Percentiles rank a stretch among this genome's conserved stretches.
These are phyloP conservation scores for Zaprionus nigranus DNA, from an alignment of 1,140 invertebrate species.

Conservation along the genomic window DNA sequence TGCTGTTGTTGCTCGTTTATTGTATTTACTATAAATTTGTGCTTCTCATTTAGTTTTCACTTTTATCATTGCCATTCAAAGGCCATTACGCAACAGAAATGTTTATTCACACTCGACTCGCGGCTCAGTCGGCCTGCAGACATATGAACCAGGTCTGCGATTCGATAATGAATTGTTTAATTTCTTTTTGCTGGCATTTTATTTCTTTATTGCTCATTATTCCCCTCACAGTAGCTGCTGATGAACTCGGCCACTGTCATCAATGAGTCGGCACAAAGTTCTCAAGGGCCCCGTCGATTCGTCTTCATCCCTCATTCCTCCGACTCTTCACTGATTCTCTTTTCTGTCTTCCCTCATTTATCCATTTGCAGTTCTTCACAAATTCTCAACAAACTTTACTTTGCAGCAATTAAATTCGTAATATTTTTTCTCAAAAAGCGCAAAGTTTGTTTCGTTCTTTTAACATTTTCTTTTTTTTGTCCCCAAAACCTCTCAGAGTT, in stretches of 20 bases:
- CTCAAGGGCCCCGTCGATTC: constrained; percentile 13
- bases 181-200: constrained; percentile 26
- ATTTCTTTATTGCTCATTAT: constrained; percentile 61
- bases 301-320: neutral
- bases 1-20: constrained; percentile 46
- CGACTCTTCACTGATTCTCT: neutral
- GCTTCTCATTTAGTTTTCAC: constrained; percentile 75
- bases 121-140: constrained; percentile 21
- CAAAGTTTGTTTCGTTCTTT: constrained; percentile 52
- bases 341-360: constrained; percentile 31
- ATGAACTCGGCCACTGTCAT: constrained; percentile 17
- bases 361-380: constrained; percentile 28
- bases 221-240: constrained; percentile 7
- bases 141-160: constrained; percentile 22
- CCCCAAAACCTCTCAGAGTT: constrained; percentile 33
- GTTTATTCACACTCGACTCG: constrained; percentile 33
- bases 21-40: constrained; percentile 62
- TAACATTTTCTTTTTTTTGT: constrained; percentile 13
- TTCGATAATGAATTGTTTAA: constrained; percentile 70
- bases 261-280: constrained; percentile 52
- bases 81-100: constrained; percentile 61
- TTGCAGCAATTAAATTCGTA: constrained; percentile 66
- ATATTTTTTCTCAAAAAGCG: constrained; percentile 52
- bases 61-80: constrained; percentile 53
- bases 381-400: constrained; percentile 37